Evolutionary conservation across 2,113 vertebrate genomes (phyloP).

Genomic region (Hemiprocne comata): DNA sequence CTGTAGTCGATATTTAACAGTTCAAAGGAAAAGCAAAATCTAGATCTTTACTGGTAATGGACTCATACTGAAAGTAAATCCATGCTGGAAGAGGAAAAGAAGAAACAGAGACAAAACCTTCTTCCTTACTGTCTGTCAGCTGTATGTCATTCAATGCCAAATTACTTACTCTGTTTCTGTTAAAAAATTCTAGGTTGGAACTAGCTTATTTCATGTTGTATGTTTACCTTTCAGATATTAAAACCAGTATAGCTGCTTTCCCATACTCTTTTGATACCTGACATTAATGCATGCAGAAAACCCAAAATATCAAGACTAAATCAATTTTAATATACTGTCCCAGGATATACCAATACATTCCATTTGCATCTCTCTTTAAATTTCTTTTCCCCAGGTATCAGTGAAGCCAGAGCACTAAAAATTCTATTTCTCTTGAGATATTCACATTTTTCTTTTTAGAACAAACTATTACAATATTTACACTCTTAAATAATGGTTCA

Average conservation of each 20-base stretch:
- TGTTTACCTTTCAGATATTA: not conserved
- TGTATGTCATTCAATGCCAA: slow-evolving; percentile 9
- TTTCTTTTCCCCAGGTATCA: not conserved
- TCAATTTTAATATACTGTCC: not conserved
- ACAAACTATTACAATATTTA: not conserved
- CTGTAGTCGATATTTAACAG: not conserved
- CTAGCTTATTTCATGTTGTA: not conserved
- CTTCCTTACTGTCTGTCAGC: slow-evolving; percentile 18
- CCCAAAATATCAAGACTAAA: not conserved
- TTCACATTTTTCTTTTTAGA: not conserved
- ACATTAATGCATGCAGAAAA: not conserved
- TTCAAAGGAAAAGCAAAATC: slow-evolving; percentile 1
- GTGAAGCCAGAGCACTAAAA: not conserved
- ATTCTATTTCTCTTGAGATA: not conserved
- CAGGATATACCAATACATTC: not conserved
- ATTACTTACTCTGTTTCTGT: not conserved
- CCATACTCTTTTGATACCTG: not conserved
- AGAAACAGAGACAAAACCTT: slow-evolving; percentile 5
- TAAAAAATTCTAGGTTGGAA: not conserved
- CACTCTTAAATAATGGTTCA: not conserved
- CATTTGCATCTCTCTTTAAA: not conserved
- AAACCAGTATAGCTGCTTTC: not conserved
- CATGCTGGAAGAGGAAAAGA: not conserved
- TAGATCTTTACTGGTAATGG: not conserved
- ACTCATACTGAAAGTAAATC: not conserved